Percentiles rank a stretch among this genome's conserved stretches.
Evolutionary conservation across 2,113 vertebrate species (phyloP).

Genomic region (Perca schrenkii): DNA sequence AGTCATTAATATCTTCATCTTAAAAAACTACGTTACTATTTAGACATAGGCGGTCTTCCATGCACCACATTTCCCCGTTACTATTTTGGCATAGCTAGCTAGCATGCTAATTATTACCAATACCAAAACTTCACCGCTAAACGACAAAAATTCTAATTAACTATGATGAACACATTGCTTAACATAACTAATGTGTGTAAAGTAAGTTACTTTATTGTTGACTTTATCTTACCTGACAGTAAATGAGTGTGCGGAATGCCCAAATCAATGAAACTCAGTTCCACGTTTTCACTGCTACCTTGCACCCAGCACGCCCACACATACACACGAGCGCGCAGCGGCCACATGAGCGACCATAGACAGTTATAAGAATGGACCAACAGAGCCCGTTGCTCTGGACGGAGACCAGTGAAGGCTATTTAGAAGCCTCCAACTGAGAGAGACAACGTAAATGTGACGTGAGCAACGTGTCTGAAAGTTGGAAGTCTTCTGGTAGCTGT

Average conservation of each 20-base stretch:
- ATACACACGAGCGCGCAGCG: no score
- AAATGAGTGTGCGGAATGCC: not conserved
- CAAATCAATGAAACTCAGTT: not conserved
- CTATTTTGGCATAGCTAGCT: not conserved
- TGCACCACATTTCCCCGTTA: no score
- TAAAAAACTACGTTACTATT: not conserved
- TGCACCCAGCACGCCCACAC: not conserved
- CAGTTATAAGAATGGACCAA: no score
- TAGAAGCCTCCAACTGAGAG: no score
- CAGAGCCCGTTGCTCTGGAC: no score
- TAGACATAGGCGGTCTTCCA: no score
- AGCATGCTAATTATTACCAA: not conserved
- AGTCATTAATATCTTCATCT: not conserved
- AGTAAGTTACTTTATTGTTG: not conserved
- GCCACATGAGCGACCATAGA: no score
- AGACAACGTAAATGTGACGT: no score
- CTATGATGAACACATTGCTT: not conserved
- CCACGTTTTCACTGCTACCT: not conserved
- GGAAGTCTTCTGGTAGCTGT: no score
- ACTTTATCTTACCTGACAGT: slow-evolving; percentile 4
- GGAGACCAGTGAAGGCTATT: no score
- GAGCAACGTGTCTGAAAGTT: no score
- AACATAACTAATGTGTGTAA: not conserved
- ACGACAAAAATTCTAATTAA: not conserved
- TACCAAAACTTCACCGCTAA: not conserved